These are phyloP conservation scores for Campoplex nolae DNA, from an alignment of 2,888 invertebrate genomes.

Conservation along the genomic window DNA sequence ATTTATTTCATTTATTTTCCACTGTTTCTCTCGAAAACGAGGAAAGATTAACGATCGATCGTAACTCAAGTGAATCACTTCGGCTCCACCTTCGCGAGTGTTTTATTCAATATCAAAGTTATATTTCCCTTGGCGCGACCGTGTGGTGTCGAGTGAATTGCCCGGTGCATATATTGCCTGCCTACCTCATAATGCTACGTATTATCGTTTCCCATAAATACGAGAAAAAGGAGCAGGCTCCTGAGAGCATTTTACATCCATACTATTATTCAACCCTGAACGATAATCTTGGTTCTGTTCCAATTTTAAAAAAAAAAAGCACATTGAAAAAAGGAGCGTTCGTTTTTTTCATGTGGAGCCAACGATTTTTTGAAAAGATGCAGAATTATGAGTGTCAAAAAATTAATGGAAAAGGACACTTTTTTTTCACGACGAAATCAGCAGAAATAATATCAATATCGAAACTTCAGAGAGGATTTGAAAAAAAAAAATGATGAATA, in stretches of 20 bases:
- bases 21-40: conserved; percentile 25
- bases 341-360: neutral
- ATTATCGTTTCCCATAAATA: conserved; percentile 45
- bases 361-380: neutral
- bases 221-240: conserved; percentile 3
- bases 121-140: conserved; percentile 50
- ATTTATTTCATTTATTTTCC: conserved; percentile 14
- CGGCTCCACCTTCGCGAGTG: conserved; percentile 20
- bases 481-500: neutral
- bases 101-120: conserved; percentile 58
- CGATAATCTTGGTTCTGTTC: neutral
- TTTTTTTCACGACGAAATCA: neutral
- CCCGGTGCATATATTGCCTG: conserved; percentile 18
- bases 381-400: neutral
- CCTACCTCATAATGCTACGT: conserved; percentile 23
- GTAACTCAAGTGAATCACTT: conserved; percentile 38
- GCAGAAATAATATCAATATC: neutral
- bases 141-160: conserved; percentile 8
- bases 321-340: neutral
- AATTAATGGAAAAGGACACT: neutral
- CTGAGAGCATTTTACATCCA: neutral
- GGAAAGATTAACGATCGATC: conserved; percentile 59
- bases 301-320: neutral
- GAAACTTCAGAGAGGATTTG: too few relatives aligned
- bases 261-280: conserved; percentile 19